Base-by-base conservation (phyloP, 1,140 invertebrate species). In the Eufriesea mexicana region DNA sequence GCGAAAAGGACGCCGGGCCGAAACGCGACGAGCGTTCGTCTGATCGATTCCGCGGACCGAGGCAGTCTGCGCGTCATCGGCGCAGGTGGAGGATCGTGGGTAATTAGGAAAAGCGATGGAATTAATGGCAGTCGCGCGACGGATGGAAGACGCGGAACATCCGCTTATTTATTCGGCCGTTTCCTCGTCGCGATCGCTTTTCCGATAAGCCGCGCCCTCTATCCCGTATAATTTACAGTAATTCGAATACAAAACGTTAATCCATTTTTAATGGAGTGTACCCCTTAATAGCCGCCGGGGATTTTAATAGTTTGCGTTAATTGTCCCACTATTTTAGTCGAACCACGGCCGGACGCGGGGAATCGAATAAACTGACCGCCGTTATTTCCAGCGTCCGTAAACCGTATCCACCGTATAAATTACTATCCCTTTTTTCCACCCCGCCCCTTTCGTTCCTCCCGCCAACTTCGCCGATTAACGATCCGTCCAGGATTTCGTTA, bases 251-350 rank as follows among this genome's bases (percentile, higher is more conserved):
- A 77, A 75, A 76, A 77, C 80, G 80, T 77, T 82, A 77, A 77
- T 82, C 73, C 73, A 76, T 76, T 82, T 82, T 82, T 82, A 82
- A 76, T 76, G 73, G 72, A 77, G 73, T 68, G 73, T 82, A 61
- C 18, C 80, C 54, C 4, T 77, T 76, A 82, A 82, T 82, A 77
- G 72, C 80, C 35, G 64, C 4, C 25, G 42, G 73, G 80, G 79
- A 81, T 81, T 81, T 81, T 81, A 75, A 74, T 81, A 81, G 79
- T 81, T 35, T 55, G 35, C 79, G 71, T 66, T 81, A 81, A 81
- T 75, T 81, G 79, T 75, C 10, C 70, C n/a, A 75, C 71, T 81
- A 81, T 75, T 81, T 81, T 66, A 81, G 79, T 66, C 8, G 51
- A 23, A 45, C n/a, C 70, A 18, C 51, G 42, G 7, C 59, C 18